These are phyloP conservation scores for Abrostola tripartita DNA, from an alignment of 2,888 invertebrate species.

Conservation along the genomic window DNA sequence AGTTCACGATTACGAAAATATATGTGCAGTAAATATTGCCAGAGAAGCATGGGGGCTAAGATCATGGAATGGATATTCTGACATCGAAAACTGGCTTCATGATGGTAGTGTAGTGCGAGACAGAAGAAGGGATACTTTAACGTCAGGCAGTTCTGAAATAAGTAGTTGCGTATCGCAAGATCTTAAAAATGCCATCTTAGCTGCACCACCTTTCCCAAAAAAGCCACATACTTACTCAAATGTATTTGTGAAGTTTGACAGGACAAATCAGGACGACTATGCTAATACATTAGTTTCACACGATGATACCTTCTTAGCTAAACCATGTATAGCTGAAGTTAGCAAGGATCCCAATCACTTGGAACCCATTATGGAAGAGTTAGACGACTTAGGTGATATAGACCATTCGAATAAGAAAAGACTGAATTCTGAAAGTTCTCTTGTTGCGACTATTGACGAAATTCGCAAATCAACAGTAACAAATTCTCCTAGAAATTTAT, in stretches of 20 bases:
- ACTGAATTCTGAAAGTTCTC: constrained; percentile 87
- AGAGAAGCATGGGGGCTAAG: constrained; percentile 90
- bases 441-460: constrained; percentile 90
- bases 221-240: constrained; percentile 83
- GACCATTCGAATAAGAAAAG: constrained; percentile 78
- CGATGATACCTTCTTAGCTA: constrained; percentile 86
- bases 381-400: constrained; percentile 86
- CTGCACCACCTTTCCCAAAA: constrained; percentile 82
- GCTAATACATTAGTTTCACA: constrained; percentile 86
- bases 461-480: constrained; percentile 88
- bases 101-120: constrained; percentile 90
- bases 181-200: constrained; percentile 79
- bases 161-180: constrained; percentile 85
- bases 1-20: constrained; percentile 90
- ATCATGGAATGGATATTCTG: constrained; percentile 90
- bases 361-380: constrained; percentile 88
- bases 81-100: constrained; percentile 90
- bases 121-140: constrained; percentile 87
- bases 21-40: constrained; percentile 90
- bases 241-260: constrained; percentile 82
- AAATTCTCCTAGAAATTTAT: constrained; percentile 88
- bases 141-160: constrained; percentile 88
- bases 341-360: constrained; percentile 86
- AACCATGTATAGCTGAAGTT: constrained; percentile 86
- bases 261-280: constrained; percentile 84